phyloP scores from a whole-genome alignment of 2,113 vertebrate genomes.

The Oreochromis aureus region DNA sequence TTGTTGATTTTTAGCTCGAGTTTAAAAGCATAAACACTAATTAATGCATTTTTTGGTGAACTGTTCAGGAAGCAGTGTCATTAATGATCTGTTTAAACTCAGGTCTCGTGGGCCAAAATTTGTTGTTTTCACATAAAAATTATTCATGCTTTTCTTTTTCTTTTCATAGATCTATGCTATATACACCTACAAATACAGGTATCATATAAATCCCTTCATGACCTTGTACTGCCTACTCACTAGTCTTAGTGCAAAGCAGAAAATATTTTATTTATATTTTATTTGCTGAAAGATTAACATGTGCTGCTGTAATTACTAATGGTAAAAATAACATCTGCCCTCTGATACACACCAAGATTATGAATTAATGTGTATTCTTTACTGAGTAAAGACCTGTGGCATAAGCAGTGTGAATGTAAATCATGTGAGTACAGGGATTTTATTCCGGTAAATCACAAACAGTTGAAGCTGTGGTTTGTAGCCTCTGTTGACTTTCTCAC shows the following conservation, averaged over 20 bases:
- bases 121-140: not conserved
- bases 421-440: not conserved
- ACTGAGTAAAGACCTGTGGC: not conserved
- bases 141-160: not conserved
- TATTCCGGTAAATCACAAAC: not conserved
- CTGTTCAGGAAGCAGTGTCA: not conserved
- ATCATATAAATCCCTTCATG: not conserved
- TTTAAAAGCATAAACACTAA: not conserved
- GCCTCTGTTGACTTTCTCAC: not conserved
- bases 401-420: not conserved
- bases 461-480: not conserved
- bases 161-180: not conserved
- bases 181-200: not conserved
- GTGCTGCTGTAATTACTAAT: not conserved
- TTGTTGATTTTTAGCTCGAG: not conserved
- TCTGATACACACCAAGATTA: not conserved
- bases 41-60: not conserved
- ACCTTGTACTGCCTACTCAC: not conserved
- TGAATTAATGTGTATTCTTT: not conserved
- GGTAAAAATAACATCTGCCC: not conserved
- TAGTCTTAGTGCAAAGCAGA: not conserved
- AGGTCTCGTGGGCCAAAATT: not conserved
- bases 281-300: not conserved
- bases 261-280: not conserved
- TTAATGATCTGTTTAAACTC: not conserved